Base-by-base conservation (phyloP, 2,797 vertebrate species). In the Naso thynnoides region DNA sequence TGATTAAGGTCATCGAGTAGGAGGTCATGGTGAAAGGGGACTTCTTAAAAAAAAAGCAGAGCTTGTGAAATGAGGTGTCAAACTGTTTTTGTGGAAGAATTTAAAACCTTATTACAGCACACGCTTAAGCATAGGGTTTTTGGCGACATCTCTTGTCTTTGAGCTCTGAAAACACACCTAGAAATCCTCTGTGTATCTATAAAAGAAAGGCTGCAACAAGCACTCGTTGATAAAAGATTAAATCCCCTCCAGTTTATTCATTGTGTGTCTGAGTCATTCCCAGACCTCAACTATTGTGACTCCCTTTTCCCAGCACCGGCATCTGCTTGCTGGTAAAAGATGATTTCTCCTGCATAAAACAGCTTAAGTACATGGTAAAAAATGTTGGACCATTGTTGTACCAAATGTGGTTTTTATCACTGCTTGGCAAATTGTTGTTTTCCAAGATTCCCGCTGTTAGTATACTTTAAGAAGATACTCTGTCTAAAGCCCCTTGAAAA, bases 301-400 rank as follows among this genome's bases (percentile, higher is more conserved):
- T 88, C 73, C 62, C 58, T 78, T n/a, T 89, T 88, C 83, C 89
- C 81, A 82, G 81, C 82, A 87, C 49, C 83, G 78, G 54, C 76
- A 85, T 83, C 71, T 86, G 76, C 45, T 60, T 87, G 78, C 82
- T 82, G 82, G 75, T 85, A 79, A 85, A 78, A 70, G 59, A 81
- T 76, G 14, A 79, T 78, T 87, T 85, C 61, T 85, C 45, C 66
- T 45, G 64, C 67, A 85, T 82, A 67, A 85, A 90, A 82, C 21
- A 33, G 23, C 38, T 77, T 88, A 74, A 81, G 66, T 83, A 58
- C 48, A 79, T 75, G 55, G 76, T 65, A 77, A 88, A 88, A 86
- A 81, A 78, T 81, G 39, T 74, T 85, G 71, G 61, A 67, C 62
- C 48, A 68, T 81, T 80, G 66, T 81, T 82, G 49, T 23, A 67